Percentiles rank a stretch among this genome's conserved stretches.
Evolutionary conservation across 2,888 invertebrate species (phyloP).

Genomic region (Amitus sp.): DNA sequence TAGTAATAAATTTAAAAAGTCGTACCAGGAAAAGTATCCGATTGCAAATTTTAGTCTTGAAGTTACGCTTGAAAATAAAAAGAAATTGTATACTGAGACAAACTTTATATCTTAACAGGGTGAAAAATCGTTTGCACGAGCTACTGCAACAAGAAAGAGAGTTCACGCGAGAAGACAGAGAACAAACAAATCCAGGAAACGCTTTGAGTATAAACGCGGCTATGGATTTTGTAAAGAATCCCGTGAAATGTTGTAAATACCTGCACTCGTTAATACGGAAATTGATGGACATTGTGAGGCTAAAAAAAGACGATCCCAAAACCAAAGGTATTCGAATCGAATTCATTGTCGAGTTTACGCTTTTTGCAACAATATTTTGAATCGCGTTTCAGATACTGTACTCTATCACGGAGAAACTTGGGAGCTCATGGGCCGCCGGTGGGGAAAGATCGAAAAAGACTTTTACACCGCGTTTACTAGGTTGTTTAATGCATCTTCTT

Average conservation of each 20-base stretch:
- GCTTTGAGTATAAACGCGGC: conserved; percentile 93
- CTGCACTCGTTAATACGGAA: conserved; percentile 89
- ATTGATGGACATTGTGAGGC: conserved; percentile 84
- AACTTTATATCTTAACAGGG: conserved; percentile 73
- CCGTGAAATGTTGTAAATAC: conserved; percentile 90
- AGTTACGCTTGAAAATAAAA: too few species aligned
- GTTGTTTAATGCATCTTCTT: too few species aligned
- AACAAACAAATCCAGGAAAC: conserved; percentile 89
- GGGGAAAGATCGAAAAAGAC: conserved; percentile 99
- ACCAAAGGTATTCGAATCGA: conserved; percentile 73
- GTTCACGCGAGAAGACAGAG: conserved; percentile 84
- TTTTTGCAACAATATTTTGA: too few species aligned
- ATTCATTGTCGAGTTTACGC: not conserved
- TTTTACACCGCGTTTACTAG: conserved; percentile 81
- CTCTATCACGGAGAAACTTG: conserved; percentile 98
- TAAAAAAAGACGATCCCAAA: conserved; percentile 88
- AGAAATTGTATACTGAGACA: too few species aligned
- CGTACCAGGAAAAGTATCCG: too few species aligned
- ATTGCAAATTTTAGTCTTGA: too few species aligned
- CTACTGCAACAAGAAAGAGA: conserved; percentile 91
- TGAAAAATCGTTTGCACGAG: conserved; percentile 93
- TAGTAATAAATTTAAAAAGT: too few species aligned
- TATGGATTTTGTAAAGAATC: conserved; percentile 95
- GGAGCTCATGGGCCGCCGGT: conserved; percentile 97
- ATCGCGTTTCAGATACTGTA: conserved; percentile 83